These are phyloP conservation scores for Aricia agestis DNA, from an alignment of 1,140 invertebrate species.

Conservation along the genomic window DNA sequence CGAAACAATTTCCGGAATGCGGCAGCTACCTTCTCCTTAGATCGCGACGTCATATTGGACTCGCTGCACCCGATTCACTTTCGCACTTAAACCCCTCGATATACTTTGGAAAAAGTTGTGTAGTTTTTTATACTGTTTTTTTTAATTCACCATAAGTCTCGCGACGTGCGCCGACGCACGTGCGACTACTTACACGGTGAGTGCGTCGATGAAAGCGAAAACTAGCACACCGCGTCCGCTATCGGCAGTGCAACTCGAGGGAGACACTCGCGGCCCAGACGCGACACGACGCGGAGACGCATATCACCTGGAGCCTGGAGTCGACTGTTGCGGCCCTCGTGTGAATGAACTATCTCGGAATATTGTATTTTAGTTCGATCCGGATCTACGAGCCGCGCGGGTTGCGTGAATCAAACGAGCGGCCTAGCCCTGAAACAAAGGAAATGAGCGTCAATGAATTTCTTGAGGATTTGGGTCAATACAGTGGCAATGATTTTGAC, in stretches of 20 bases:
- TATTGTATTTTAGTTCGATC: constrained; percentile 15
- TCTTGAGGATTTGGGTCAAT: constrained; percentile 32
- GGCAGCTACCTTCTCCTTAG: constrained; percentile 83
- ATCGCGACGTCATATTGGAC: constrained; percentile 81
- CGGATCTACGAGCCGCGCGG: constrained; percentile 20
- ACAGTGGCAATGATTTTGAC: constrained; percentile 30
- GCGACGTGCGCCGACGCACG: constrained; percentile 43
- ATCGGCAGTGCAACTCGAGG: constrained; percentile 49
- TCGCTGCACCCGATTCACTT: constrained; percentile 41
- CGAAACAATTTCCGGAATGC: constrained; percentile 86
- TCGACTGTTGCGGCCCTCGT: constrained; percentile 33
- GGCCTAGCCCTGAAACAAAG: constrained; percentile 48
- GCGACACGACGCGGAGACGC: constrained; percentile 50
- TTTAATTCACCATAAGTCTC: constrained; percentile 34
- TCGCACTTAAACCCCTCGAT: constrained; percentile 19
- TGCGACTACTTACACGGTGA: constrained; percentile 54
- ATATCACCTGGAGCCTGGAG: constrained; percentile 44
- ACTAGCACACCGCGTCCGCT: constrained; percentile 49
- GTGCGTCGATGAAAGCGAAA: constrained; percentile 55
- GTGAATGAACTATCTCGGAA: constrained; percentile 41
- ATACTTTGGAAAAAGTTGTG: not conserved
- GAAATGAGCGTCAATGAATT: constrained; percentile 30
- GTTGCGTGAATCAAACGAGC: constrained; percentile 32
- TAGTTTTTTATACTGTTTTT: not conserved
- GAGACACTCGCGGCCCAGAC: constrained; percentile 37